Percentiles rank a stretch among this genome's conserved stretches.
Conservation (phyloP, 1,140 invertebrate genomes). For the Drosophila arawakana region DNA sequence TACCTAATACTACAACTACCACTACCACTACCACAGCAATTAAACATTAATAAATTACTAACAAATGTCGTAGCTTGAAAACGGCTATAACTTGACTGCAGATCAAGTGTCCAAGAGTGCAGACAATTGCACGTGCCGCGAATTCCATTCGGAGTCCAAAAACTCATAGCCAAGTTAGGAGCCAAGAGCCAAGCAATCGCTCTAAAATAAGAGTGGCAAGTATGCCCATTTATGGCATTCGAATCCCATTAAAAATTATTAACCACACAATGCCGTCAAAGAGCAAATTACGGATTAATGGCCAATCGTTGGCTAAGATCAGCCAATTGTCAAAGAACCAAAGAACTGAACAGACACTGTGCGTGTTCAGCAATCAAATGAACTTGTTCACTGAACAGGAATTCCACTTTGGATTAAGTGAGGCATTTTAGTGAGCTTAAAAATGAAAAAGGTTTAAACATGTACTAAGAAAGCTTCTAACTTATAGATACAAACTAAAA, state of each 20-base stretch:
- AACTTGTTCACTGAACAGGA: not conserved
- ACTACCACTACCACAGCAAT: slow-evolving; percentile 24
- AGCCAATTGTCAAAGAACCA: slow-evolving; percentile 11
- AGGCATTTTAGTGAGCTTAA: not conserved
- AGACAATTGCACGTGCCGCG: slow-evolving; percentile 67
- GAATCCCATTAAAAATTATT: slow-evolving; percentile 80
- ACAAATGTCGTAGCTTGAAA: slow-evolving; percentile 5
- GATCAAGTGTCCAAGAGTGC: not conserved
- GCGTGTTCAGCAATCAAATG: slow-evolving; percentile 61
- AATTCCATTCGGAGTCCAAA: slow-evolving; percentile 37
- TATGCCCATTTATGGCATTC: slow-evolving; percentile 67
- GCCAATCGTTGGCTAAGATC: slow-evolving; percentile 43
- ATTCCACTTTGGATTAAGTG: not conserved
- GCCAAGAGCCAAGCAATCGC: slow-evolving; percentile 26
- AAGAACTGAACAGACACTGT: not conserved
- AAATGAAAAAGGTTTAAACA: not conserved
- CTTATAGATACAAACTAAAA: not conserved
- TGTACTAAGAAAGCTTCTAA: slow-evolving; percentile 26
- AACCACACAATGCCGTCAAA: slow-evolving; percentile 44
- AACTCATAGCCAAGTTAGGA: slow-evolving; percentile 45
- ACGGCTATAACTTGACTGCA: not conserved
- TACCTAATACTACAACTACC: slow-evolving; percentile 8
- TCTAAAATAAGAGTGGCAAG: slow-evolving; percentile 63
- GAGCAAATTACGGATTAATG: slow-evolving; percentile 80
- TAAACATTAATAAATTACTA: slow-evolving; percentile 67